phyloP scores from a whole-genome alignment of 2,113 vertebrate genomes.

The Hypocryptadius cinnamomeus region DNA sequence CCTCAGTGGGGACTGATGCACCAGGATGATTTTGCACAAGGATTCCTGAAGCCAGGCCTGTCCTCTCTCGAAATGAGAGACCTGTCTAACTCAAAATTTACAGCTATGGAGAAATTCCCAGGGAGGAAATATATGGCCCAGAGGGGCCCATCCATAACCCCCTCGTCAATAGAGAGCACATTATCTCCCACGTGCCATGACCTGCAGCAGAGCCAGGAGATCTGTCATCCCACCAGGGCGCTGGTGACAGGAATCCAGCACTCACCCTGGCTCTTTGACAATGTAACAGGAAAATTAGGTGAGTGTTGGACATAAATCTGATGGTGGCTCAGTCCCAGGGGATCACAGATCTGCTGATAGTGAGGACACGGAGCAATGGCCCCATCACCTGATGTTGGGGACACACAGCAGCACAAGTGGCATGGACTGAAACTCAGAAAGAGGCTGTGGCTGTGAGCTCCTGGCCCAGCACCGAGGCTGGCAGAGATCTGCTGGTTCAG shows the following conservation, averaged over 20 bases:
- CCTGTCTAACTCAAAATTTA: not conserved
- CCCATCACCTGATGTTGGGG: not conserved
- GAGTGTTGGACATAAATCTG: not conserved
- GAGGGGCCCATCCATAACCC: constrained; percentile 20
- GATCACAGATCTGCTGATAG: not conserved
- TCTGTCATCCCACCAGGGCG: constrained; percentile 8
- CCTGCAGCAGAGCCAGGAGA: not conserved
- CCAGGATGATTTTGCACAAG: not conserved
- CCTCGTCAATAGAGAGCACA: not conserved
- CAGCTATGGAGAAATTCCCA: not conserved
- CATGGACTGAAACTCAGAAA: not conserved
- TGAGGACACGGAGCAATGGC: accelerated
- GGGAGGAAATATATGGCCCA: not conserved
- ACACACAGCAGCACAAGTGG: not conserved
- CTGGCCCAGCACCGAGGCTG: accelerated
- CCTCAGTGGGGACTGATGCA: not conserved
- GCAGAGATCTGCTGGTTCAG: not conserved
- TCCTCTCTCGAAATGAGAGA: not conserved
- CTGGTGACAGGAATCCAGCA: not conserved
- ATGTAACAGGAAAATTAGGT: not conserved
- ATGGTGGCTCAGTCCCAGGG: not conserved
- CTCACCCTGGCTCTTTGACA: not conserved
- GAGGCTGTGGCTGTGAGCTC: not conserved
- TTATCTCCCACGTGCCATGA: not conserved
- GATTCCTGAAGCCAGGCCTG: not conserved